Evolutionary conservation across 2,113 vertebrate species (phyloP).

Genomic region (Mustelus asterias): DNA sequence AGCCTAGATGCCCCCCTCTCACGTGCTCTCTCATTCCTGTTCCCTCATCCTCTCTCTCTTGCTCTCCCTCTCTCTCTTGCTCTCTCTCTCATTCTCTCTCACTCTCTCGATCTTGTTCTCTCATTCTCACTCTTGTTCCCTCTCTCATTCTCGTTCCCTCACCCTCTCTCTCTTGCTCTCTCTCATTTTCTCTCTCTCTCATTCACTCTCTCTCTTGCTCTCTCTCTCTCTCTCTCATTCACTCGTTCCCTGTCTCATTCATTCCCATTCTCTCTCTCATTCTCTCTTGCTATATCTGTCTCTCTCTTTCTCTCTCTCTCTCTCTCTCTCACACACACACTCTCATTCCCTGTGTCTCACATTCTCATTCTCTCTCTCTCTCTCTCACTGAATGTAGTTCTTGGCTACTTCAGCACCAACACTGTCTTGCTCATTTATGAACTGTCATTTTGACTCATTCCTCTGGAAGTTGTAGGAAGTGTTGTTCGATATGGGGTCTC

Average conservation of each 20-base stretch:
- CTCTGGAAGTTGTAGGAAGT: neutral
- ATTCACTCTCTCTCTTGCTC: neutral
- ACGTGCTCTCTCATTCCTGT: neutral
- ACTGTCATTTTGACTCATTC: neutral
- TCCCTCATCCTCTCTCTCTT: neutral
- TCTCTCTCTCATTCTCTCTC: neutral
- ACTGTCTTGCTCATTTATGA: neutral
- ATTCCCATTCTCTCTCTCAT: neutral
- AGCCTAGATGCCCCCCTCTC: neutral
- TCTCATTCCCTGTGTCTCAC: too few relatives aligned
- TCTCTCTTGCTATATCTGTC: neutral
- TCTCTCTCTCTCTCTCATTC: neutral
- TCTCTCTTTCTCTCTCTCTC: neutral
- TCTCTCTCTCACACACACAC: neutral
- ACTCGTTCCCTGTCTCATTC: too few relatives aligned
- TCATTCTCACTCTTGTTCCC: neutral
- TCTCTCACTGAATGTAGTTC: neutral
- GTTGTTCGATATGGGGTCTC: neutral
- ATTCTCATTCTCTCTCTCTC: neutral
- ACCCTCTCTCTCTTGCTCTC: too few relatives aligned
- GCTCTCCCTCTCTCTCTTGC: neutral
- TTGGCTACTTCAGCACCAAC: neutral
- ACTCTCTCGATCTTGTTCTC: neutral
- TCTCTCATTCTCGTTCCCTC: neutral
- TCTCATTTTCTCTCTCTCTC: neutral